phyloP scores from a whole-genome alignment of 2,797 vertebrate species.

The Fistularia tabacaria region DNA sequence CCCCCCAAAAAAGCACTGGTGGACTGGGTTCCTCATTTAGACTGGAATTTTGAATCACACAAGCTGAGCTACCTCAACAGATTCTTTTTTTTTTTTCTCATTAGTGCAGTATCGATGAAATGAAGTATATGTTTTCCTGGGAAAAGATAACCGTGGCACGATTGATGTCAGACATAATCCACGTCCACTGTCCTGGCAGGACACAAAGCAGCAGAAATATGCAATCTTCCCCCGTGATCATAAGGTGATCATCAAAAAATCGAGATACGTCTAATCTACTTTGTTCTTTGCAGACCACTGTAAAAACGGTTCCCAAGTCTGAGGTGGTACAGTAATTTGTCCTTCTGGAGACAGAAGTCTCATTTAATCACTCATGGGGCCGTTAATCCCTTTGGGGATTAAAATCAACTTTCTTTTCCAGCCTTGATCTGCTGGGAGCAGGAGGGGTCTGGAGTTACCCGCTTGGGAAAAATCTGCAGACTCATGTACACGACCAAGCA shows the following conservation, averaged over 20 bases:
- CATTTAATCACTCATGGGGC: conserved; percentile 65
- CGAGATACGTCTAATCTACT: conserved; percentile 55
- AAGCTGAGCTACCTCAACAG: no score
- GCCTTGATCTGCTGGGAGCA: conserved; percentile 56
- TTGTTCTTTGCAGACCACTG: conserved; percentile 38
- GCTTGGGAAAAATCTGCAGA: conserved; percentile 59
- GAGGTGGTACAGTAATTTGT: conserved; percentile 65
- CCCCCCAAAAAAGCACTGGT: no score
- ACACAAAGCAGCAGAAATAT: conserved; percentile 54
- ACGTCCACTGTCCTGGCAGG: conserved; percentile 20
- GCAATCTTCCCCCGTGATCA: conserved; percentile 37
- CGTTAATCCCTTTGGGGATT: conserved; percentile 67
- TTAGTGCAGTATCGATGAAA: neutral
- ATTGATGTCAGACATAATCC: conserved; percentile 36
- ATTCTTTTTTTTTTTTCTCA: neutral
- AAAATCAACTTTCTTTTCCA: conserved; percentile 58
- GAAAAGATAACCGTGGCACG: conserved; percentile 22
- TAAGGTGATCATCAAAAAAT: conserved; percentile 33
- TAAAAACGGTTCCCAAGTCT: conserved; percentile 61
- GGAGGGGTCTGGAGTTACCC: conserved; percentile 26
- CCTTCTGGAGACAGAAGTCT: conserved; percentile 59
- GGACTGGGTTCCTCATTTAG: no score
- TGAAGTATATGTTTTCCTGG: conserved; percentile 27
- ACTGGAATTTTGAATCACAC: no score
- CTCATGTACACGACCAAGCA: conserved; percentile 45